These are phyloP conservation scores for Diogma glabrata DNA, from an alignment of 2,888 invertebrate genomes.

Conservation along the genomic window DNA sequence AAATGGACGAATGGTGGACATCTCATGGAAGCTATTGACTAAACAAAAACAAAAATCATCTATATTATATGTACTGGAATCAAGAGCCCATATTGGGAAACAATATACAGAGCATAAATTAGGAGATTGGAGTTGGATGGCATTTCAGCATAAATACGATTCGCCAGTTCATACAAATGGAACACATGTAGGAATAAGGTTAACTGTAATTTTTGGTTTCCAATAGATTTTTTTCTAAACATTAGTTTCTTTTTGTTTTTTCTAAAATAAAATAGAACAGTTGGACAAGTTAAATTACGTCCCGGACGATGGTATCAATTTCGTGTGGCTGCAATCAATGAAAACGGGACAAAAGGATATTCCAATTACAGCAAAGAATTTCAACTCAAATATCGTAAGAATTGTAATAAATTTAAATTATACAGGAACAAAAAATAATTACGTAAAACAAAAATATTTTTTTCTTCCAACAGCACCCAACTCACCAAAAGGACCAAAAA, in stretches of 20 bases:
- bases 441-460: slow-evolving; percentile 13
- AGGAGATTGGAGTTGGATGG: slow-evolving; percentile 46
- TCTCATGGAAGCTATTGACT: slow-evolving; percentile 16
- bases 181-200: slow-evolving; percentile 1
- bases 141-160: slow-evolving; percentile 25
- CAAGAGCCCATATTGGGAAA: slow-evolving; percentile 56
- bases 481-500: slow-evolving; percentile 31
- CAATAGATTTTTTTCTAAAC: not conserved
- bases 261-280: slow-evolving; percentile 21
- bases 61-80: slow-evolving; percentile 51
- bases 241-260: slow-evolving; percentile 18
- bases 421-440: not conserved
- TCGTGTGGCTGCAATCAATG: slow-evolving; percentile 62
- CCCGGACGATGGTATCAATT: slow-evolving; percentile 71
- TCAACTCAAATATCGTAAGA: slow-evolving; percentile 33
- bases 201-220: not conserved
- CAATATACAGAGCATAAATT: slow-evolving; percentile 51
- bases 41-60: slow-evolving; percentile 14
- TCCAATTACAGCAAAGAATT: slow-evolving; percentile 52
- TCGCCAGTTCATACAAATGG: not conserved
- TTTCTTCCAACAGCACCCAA: slow-evolving; percentile 32
- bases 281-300: slow-evolving; percentile 31
- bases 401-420: slow-evolving; percentile 5
- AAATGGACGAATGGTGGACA: slow-evolving; percentile 14
- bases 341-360: slow-evolving; percentile 58